phyloP scores from a whole-genome alignment of 2,113 vertebrate genomes.

The Vanacampus margaritifer region DNA sequence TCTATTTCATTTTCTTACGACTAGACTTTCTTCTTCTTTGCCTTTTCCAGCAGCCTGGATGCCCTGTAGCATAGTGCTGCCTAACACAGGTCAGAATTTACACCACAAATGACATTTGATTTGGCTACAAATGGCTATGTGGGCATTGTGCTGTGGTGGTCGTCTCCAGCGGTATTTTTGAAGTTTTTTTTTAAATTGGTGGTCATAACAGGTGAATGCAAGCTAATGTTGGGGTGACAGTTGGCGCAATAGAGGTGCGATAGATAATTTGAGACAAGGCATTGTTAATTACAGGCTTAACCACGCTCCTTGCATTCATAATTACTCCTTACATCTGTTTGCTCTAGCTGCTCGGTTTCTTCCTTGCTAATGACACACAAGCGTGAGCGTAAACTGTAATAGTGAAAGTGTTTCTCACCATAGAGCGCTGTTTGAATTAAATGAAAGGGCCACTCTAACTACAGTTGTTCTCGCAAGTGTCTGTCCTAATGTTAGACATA shows the following conservation, averaged over 20 bases:
- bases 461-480: slow-evolving; percentile 31
- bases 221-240: background rate
- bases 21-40: background rate
- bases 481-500: slow-evolving; percentile 7
- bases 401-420: slow-evolving; percentile 40
- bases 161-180: too few relatives aligned
- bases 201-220: background rate
- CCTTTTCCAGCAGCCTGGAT: background rate
- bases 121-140: background rate
- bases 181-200: too few relatives aligned
- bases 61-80: background rate
- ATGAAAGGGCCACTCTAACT: slow-evolving; percentile 31
- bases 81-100: background rate
- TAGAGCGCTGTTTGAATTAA: slow-evolving; percentile 24
- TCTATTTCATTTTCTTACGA: background rate
- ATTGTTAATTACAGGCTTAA: slow-evolving; percentile 50
- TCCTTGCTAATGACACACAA: slow-evolving; percentile 47
- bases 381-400: slow-evolving; percentile 28
- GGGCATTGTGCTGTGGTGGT: background rate
- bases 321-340: slow-evolving; percentile 35
- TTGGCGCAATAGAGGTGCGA: slow-evolving; percentile 17
- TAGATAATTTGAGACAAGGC: slow-evolving; percentile 31
- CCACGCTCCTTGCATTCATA: slow-evolving; percentile 38
- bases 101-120: background rate
- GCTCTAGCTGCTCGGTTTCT: slow-evolving; percentile 20